These are phyloP conservation scores for Nematolebias whitei DNA, from an alignment of 2,113 vertebrate species.

Conservation along the genomic window DNA sequence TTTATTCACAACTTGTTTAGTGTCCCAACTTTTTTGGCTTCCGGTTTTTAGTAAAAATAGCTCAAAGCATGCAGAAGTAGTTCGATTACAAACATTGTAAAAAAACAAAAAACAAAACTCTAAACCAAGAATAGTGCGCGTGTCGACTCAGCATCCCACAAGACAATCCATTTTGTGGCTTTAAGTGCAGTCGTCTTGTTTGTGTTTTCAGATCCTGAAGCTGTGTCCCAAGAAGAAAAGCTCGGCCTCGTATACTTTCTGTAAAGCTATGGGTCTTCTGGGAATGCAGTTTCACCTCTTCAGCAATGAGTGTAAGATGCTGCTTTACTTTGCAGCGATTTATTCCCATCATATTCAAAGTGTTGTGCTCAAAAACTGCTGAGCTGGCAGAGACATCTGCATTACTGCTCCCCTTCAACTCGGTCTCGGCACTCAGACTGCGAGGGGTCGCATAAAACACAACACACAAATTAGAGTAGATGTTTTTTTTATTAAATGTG, in stretches of 20 bases:
- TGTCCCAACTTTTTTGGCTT: no score
- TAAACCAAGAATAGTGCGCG: no score
- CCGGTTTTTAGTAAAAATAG: no score
- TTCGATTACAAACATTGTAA: no score
- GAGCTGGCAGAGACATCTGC: constrained; percentile 17
- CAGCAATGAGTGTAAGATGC: constrained; percentile 94
- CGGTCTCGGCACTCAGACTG: constrained; percentile 16
- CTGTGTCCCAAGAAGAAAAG: constrained; percentile 98
- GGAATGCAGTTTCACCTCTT: constrained; percentile 98
- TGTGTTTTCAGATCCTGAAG: constrained; percentile 88
- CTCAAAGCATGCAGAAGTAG: no score
- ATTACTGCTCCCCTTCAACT: constrained; percentile 16
- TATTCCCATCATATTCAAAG: constrained; percentile 11
- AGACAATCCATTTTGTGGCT: background rate
- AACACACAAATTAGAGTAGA: background rate
- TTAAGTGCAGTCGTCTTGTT: background rate
- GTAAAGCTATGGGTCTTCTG: constrained; percentile 92
- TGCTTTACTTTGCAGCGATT: constrained; percentile 28
- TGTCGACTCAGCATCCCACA: no score
- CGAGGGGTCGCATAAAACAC: constrained; percentile 7
- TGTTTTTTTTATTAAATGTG: background rate
- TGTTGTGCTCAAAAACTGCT: constrained; percentile 36
- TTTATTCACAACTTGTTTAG: no score
- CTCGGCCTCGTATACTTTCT: constrained; percentile 96
- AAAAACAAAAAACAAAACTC: no score